Evolutionary conservation across 2,113 vertebrate genomes (phyloP).

Genomic region (Thamnophis sirtalis): DNA sequence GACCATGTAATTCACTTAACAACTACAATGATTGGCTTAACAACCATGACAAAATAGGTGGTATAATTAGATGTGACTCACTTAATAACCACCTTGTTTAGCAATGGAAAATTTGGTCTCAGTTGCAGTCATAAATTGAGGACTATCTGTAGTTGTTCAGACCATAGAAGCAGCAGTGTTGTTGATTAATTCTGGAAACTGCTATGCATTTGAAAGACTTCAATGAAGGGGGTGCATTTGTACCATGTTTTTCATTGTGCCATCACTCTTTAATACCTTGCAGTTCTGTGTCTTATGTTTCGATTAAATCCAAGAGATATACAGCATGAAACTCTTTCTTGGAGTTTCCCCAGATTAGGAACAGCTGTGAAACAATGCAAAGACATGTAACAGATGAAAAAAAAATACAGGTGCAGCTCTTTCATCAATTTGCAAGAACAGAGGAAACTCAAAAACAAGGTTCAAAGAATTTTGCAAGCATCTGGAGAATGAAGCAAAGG

Average conservation of each 20-base stretch:
- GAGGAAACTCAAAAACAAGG: not conserved
- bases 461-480: not conserved
- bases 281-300: not conserved
- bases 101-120: not conserved
- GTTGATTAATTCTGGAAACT: not conserved
- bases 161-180: not conserved
- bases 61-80: too few relatives aligned
- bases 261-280: not conserved
- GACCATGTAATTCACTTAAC: too few relatives aligned
- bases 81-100: not conserved
- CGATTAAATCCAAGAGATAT: not conserved
- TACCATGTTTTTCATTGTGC: not conserved
- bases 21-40: too few relatives aligned
- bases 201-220: not conserved
- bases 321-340: not conserved
- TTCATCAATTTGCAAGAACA: not conserved
- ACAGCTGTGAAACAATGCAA: not conserved
- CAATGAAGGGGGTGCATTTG: not conserved
- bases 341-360: not conserved
- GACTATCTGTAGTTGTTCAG: not conserved
- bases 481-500: not conserved
- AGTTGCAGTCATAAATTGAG: not conserved
- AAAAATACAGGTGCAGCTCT: not conserved
- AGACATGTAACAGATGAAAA: not conserved
- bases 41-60: too few relatives aligned